Evolutionary conservation across 2,113 vertebrate species (phyloP), one percentile per base, ranked within the genome.

Genomic region (Campylomormyrus tamandua): DNA sequence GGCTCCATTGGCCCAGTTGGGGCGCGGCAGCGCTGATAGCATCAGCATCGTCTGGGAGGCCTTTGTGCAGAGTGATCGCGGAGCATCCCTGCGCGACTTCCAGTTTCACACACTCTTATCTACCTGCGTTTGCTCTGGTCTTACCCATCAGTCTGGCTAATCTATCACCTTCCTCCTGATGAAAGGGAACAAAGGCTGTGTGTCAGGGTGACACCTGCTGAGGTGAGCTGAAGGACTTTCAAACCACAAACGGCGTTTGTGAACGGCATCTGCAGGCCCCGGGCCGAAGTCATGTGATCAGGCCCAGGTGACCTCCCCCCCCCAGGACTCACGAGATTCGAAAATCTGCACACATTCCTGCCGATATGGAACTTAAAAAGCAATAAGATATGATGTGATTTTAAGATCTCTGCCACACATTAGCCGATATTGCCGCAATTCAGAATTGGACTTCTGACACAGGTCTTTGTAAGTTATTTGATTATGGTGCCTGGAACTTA

Each of bases 21-120:
- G 53, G 90, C 83, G 86, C 95, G 92, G 93, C 93, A 91, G 94
- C 93, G 88, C 92, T 95, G 95, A 96, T 96, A 96, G 95, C 95
- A 96, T 94, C 95, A 92, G n/a, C 13, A 19, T 39, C 4, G 74
- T 42, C 74, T 95, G 94, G 93, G 92, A 88, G 92, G 95, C 94
- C 94, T 95, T 95, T 95, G 92, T 93, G 92, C 88, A 90, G 87
- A 93, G 94, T 92, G 94, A 95, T 95, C 91, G 83, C 87, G 52
- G 62, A 21, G 90, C 89, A 91, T 93, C 88, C 70, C 77, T 90
- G 85, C 89, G 92, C 90, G 90, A 90, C 91, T 93, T 95, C 95
- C 93, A 92, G n/a, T 94, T 92, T 94, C 93, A 91, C 11, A 93
- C 93, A 91, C 94, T 94, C 92, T 95, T 96, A 96, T 95, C 94